Percentiles rank a stretch among this genome's conserved stretches.
phyloP scores from a whole-genome alignment of 2,113 vertebrate species.

The Gadus chalcogrammus region DNA sequence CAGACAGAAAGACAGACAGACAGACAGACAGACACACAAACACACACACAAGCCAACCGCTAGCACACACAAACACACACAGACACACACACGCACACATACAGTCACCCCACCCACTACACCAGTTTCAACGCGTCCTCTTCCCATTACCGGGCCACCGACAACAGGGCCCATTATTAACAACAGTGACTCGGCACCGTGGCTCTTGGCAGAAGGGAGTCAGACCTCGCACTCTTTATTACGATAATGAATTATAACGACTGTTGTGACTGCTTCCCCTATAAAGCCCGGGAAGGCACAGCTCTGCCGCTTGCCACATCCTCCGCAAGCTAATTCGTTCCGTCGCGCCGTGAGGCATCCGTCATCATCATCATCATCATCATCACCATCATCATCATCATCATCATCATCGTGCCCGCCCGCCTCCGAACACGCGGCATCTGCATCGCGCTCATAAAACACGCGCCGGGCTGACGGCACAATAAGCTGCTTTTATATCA shows the following conservation, averaged over 20 bases:
- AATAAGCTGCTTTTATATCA: neutral
- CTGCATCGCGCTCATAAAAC: constrained; percentile 34
- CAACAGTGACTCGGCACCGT: constrained; percentile 14
- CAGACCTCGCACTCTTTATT: constrained; percentile 44
- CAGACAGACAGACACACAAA: too few species aligned
- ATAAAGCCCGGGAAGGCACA: constrained; percentile 40
- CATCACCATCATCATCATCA: neutral
- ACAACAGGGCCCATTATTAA: constrained; percentile 31
- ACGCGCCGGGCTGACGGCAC: constrained; percentile 1
- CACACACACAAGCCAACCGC: too few species aligned
- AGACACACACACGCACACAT: too few species aligned
- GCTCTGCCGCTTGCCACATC: constrained; percentile 27
- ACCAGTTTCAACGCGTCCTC: neutral
- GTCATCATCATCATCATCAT: constrained; percentile 26
- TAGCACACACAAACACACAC: constrained; percentile 7
- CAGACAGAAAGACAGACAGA: too few species aligned
- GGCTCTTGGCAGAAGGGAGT: constrained; percentile 24
- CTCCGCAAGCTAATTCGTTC: constrained; percentile 51
- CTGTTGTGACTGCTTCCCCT: constrained; percentile 50
- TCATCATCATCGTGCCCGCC: constrained; percentile 1
- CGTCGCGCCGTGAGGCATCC: constrained; percentile 33
- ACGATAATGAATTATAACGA: constrained; percentile 62
- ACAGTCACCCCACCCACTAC: constrained; percentile 3
- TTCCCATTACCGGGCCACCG: constrained; percentile 28
- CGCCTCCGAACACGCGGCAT: constrained; percentile 31